phyloP scores from a whole-genome alignment of 23 tunicate genomes.

The Ciona savignyi region DNA sequence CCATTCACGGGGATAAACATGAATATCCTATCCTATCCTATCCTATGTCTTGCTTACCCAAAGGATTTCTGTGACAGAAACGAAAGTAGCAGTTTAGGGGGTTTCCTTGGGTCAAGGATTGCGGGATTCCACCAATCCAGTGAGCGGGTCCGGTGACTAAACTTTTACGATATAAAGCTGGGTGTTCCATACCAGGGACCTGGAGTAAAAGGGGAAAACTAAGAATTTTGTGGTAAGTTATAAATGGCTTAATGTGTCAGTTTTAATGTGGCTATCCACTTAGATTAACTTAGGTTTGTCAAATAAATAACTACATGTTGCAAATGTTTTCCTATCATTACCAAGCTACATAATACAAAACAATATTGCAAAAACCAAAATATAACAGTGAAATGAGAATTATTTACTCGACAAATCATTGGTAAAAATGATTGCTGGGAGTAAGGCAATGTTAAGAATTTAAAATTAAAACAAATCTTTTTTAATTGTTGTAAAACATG shows the following conservation, averaged over 20 bases:
- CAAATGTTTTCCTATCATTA: too few relatives aligned
- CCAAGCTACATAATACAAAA: too few relatives aligned
- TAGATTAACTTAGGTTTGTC: too few relatives aligned
- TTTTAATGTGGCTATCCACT: too few relatives aligned
- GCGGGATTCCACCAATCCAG: constrained; percentile 49
- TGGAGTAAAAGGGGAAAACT: not conserved
- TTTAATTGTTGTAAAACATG: not conserved
- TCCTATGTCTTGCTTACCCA: constrained; percentile 4
- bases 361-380: too few relatives aligned
- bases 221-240: not conserved
- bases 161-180: constrained; percentile 41
- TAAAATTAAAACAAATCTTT: not conserved
- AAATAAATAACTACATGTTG: too few relatives aligned
- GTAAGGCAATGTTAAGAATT: not conserved
- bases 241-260: too few relatives aligned
- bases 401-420: too few relatives aligned
- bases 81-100: constrained; percentile 41
- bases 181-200: constrained; percentile 55
- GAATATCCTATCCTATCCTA: too few relatives aligned
- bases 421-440: not conserved
- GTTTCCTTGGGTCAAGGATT: not conserved
- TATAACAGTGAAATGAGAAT: too few relatives aligned
- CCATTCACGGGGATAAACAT: too few relatives aligned
- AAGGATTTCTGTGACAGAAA: constrained; percentile 34
- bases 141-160: constrained; percentile 32